Base-by-base conservation (phyloP, 2,888 invertebrate species). In the Stenotaenia linearis region DNA sequence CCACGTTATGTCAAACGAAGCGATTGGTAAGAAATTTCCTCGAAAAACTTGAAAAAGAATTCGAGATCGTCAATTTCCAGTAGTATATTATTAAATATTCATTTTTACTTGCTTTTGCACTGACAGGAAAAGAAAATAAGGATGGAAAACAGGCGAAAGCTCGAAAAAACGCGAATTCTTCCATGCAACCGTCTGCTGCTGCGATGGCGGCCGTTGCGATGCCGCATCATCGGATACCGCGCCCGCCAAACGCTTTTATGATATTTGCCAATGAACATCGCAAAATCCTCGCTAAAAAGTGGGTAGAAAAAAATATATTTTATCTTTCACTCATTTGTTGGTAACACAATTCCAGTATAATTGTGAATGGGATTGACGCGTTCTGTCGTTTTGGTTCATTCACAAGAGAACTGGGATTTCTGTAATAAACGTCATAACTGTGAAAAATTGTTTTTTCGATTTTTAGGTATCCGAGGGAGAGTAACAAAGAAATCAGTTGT, bases 161-260 rank as follows among this genome's bases (percentile, higher is more conserved):
- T 10, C 45, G 45, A 3, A 45, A 45, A 18, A 18, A 45, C 6
- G 45, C 45, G n/a, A 45, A 45, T 15, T 9, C 12, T 15, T 15
- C 45, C 45, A 2, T 18, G 1, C 45, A 12, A 18, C n/a, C n/a
- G 45, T 45, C 45, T 5, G 45, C 45, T 1, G 45, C 45, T 0
- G 45, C 45, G 4, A 74, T 75, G 32, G 32, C 75, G 7, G 30
- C 32, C 15, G 25, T 32, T 10, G 75, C 40, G 2, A 45, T 45
- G 37, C 56, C 78, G n/a, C 28, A 56, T 25, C 78, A 78, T 50
- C 50, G 78, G 35, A 81, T 90, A 32, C 90, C 90, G 0, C 86
- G 90, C 56, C 91, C 91, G 1, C 89, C 90, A 1, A 90, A 91
- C 84, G 90, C 90, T 0, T 91, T 91, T 83, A 90, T 91, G 90